A percentile compares a stretch with the other conserved stretches of the same genome.
Evolutionary conservation across 2,888 invertebrate species (phyloP).

Genomic region (Luffia ferchaultella): DNA sequence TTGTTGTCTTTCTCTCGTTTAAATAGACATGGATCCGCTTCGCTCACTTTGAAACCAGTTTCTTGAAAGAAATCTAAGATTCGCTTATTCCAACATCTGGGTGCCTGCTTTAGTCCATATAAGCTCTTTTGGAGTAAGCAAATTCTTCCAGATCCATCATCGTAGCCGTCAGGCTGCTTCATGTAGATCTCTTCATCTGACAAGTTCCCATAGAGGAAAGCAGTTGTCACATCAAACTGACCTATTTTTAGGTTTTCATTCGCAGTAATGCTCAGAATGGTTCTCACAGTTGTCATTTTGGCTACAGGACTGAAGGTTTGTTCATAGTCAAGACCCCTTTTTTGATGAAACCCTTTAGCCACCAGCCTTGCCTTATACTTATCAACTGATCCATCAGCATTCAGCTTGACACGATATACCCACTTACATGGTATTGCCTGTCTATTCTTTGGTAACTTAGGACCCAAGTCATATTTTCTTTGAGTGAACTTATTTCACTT

Average conservation of each 20-base stretch:
- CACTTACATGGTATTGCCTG: constrained; percentile 15
- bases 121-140: constrained; percentile 7
- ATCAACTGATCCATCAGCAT: constrained; percentile 13
- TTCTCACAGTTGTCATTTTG: constrained; percentile 8
- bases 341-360: constrained; percentile 9
- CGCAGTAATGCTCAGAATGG: constrained; percentile 9
- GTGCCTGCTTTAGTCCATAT: constrained; percentile 10
- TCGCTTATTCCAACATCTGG: constrained; percentile 7
- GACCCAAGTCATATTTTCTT: constrained; percentile 19
- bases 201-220: constrained; percentile 8
- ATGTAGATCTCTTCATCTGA: constrained; percentile 10
- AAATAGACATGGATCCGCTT: constrained; percentile 10
- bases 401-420: constrained; percentile 16
- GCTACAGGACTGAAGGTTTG: constrained; percentile 13
- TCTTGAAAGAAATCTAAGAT: constrained; percentile 4
- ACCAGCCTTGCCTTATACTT: constrained; percentile 17
- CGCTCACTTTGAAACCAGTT: constrained; percentile 7
- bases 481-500: constrained; percentile 18
- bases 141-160: constrained; percentile 3
- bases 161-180: constrained; percentile 7
- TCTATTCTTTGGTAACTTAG: constrained; percentile 13
- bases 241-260: constrained; percentile 4
- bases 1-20: constrained; percentile 3
- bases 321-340: constrained; percentile 11
- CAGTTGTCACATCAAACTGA: constrained; percentile 2